Conservation (phyloP, 2,113 vertebrate genomes). For the Talpa occidentalis region DNA sequence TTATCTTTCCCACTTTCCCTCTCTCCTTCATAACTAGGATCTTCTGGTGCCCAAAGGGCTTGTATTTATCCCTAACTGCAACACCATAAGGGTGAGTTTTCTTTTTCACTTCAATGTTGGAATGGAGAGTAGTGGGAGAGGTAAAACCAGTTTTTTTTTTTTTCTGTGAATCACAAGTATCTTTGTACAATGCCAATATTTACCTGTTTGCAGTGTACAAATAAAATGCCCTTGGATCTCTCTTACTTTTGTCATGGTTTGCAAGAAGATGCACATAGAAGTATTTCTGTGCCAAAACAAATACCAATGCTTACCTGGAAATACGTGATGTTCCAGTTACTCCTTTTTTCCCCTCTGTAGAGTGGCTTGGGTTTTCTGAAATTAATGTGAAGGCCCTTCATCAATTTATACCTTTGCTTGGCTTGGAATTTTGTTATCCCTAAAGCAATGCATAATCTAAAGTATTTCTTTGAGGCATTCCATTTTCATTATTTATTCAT, state of each 20-base stretch:
- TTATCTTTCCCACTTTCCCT: not conserved
- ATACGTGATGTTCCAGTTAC: not conserved
- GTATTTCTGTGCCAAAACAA: not conserved
- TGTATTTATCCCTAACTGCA: not conserved
- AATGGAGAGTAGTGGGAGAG: not conserved
- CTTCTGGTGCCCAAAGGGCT: not conserved
- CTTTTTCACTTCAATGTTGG: conserved; percentile 18
- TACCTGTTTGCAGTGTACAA: conserved; percentile 37
- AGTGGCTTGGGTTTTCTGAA: not conserved
- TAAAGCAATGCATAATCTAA: not conserved
- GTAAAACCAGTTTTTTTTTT: not conserved
- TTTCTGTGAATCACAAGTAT: not conserved
- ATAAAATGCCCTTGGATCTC: conserved; percentile 45
- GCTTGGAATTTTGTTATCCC: conserved; percentile 15
- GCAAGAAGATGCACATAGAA: not conserved
- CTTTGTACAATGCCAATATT: not conserved
- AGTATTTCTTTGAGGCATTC: conserved; percentile 20
- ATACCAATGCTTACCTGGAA: not conserved
- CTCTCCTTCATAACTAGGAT: not conserved
- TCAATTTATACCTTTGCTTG: not conserved
- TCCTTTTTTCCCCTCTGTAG: not conserved
- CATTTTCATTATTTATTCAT: not conserved
- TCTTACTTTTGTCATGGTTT: conserved; percentile 27
- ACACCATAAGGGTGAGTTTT: not conserved
- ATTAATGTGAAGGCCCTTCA: not conserved